These are phyloP conservation scores for Tinea semifulvella DNA, from an alignment of 2,888 invertebrate genomes.

Conservation along the genomic window DNA sequence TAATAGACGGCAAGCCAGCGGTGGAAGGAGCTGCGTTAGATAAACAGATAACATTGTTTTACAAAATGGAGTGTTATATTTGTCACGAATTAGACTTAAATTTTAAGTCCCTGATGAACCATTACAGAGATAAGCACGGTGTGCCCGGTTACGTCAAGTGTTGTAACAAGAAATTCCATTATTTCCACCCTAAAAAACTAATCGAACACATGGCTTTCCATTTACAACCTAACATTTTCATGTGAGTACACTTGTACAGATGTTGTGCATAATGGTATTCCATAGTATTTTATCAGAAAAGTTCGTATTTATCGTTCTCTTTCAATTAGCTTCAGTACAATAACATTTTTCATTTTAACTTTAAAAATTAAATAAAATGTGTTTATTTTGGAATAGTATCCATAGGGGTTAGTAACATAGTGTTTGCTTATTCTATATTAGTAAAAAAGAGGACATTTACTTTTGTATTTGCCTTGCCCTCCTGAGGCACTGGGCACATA, in stretches of 20 bases:
- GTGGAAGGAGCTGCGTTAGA: constrained; percentile 50
- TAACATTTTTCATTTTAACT: too few species aligned
- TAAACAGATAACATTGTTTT: constrained; percentile 53
- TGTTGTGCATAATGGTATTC: constrained; percentile 11
- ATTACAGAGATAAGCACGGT: constrained; percentile 57
- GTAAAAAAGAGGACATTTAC: too few species aligned
- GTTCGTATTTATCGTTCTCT: too few species aligned
- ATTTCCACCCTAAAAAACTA: constrained; percentile 57
- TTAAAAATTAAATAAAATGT: too few species aligned
- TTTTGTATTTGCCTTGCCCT: too few species aligned
- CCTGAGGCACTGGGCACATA: too few species aligned
- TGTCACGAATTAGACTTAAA: constrained; percentile 53
- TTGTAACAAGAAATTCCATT: constrained; percentile 58
- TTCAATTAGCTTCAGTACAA: too few species aligned
- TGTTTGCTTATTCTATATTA: too few species aligned
- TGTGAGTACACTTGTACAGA: constrained; percentile 32
- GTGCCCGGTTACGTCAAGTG: constrained; percentile 59
- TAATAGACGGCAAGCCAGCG: constrained; percentile 51
- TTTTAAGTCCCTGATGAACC: constrained; percentile 54
- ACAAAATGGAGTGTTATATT: constrained; percentile 60
- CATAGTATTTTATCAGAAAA: too few species aligned
- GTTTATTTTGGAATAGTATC: too few species aligned
- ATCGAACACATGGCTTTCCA: constrained; percentile 61
- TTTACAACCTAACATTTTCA: constrained; percentile 54
- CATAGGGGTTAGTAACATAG: too few species aligned